A percentile compares a stretch with the other conserved stretches of the same genome.
These are phyloP conservation scores for Tribolium madens DNA, from an alignment of 1,140 invertebrate genomes.

Conservation along the genomic window DNA sequence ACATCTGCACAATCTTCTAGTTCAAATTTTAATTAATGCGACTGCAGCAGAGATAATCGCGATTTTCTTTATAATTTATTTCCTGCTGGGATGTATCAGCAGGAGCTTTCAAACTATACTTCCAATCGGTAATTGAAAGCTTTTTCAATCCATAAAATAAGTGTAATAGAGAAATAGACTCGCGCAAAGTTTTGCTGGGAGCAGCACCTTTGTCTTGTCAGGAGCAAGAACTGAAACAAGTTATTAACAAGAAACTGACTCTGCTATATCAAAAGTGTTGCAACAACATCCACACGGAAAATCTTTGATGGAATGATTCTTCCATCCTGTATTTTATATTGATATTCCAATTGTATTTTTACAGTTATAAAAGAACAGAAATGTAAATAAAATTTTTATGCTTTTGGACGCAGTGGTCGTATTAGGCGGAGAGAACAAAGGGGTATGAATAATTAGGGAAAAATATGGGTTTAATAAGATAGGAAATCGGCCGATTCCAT, in stretches of 20 bases:
- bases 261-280: too few species aligned
- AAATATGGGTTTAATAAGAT: neutral
- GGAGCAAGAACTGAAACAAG: too few species aligned
- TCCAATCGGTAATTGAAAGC: conserved; percentile 2
- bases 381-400: neutral
- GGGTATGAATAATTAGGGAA: conserved; percentile 10
- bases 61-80: conserved; percentile 17
- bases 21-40: conserved; percentile 29
- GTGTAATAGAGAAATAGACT: neutral
- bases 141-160: neutral
- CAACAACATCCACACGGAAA: too few species aligned
- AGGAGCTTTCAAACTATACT: neutral
- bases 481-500: neutral
- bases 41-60: conserved; percentile 7
- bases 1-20: conserved; percentile 9
- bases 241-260: too few species aligned
- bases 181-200: neutral
- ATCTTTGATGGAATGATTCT: too few species aligned
- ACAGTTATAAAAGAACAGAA: too few species aligned
- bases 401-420: too few species aligned
- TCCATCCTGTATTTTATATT: too few species aligned
- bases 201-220: neutral
- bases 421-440: neutral
- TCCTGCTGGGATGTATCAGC: neutral
- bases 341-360: too few species aligned